Evolutionary conservation across 2,888 invertebrate species (phyloP).

Genomic region (Drosophila rellima): DNA sequence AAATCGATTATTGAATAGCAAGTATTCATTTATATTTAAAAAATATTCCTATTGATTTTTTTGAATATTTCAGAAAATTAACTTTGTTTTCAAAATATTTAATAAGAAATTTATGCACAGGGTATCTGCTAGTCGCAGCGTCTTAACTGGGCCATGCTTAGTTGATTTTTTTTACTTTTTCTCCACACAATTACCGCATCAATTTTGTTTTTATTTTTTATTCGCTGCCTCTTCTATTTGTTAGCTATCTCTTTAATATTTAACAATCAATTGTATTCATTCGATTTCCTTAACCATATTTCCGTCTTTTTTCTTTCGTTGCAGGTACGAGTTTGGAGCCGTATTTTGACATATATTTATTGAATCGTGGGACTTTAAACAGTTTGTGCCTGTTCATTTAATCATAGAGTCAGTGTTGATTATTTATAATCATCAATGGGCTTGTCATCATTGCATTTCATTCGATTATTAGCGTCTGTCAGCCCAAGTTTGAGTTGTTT

Average conservation of each 20-base stretch:
- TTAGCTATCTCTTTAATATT: slow-evolving; percentile 37
- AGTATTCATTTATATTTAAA: no score
- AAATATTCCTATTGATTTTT: no score
- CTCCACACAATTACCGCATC: slow-evolving; percentile 17
- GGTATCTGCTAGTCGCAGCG: slow-evolving; percentile 2
- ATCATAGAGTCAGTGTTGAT: slow-evolving; percentile 27
- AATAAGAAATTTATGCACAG: neutral
- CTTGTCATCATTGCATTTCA: slow-evolving; percentile 51
- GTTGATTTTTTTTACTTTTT: neutral
- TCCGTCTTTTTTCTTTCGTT: slow-evolving; percentile 21
- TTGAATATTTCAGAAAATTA: neutral
- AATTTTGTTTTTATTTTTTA: slow-evolving; percentile 20
- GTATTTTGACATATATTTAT: slow-evolving; percentile 18
- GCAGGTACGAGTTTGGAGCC: slow-evolving; percentile 38
- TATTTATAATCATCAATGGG: slow-evolving; percentile 41
- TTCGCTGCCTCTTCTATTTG: slow-evolving; percentile 7
- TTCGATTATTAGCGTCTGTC: slow-evolving; percentile 50
- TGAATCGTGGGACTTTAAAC: slow-evolving; percentile 18
- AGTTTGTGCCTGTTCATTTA: slow-evolving; percentile 23
- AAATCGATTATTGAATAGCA: no score
- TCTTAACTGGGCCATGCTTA: slow-evolving; percentile 6
- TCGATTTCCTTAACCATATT: slow-evolving; percentile 11
- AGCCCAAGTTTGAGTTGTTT: slow-evolving; percentile 4
- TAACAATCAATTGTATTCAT: slow-evolving; percentile 47
- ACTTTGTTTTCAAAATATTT: neutral